These are phyloP conservation scores for Leucophenga montana DNA, from an alignment of 2,888 invertebrate genomes.

Conservation along the genomic window DNA sequence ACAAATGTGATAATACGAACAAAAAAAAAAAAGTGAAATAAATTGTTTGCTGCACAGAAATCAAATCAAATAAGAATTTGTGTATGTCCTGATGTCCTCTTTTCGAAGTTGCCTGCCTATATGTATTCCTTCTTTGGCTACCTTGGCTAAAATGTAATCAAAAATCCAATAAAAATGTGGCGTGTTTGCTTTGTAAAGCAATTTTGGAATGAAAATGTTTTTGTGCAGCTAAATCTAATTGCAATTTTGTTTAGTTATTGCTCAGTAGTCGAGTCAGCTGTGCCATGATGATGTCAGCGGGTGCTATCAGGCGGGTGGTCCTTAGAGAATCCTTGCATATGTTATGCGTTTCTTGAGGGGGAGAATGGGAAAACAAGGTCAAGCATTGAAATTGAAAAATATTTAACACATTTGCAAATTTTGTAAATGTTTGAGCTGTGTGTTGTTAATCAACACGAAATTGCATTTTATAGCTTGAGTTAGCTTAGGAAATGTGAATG, in stretches of 20 bases:
- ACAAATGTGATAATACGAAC: conserved; percentile 45
- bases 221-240: conserved; percentile 53
- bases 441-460: neutral
- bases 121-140: neutral
- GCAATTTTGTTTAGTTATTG: conserved; percentile 33
- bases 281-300: neutral
- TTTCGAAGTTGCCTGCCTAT: conserved; percentile 8
- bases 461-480: neutral
- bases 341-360: neutral
- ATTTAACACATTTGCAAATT: conserved; percentile 17
- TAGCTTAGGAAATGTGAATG: too few relatives aligned
- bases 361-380: conserved; percentile 18
- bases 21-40: conserved; percentile 45
- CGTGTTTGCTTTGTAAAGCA: conserved; percentile 36
- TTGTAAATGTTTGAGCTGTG: neutral
- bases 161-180: conserved; percentile 55
- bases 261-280: conserved; percentile 11
- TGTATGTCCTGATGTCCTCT: conserved; percentile 2
- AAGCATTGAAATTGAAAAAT: conserved; percentile 13
- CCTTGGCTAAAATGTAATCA: conserved; percentile 52
- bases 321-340: neutral
- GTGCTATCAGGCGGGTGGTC: conserved; percentile 14
- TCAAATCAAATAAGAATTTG: conserved; percentile 27
- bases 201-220: conserved; percentile 33
- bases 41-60: conserved; percentile 28